These are phyloP conservation scores for Mystacides longicornis DNA, from an alignment of 2,888 invertebrate species.

Conservation along the genomic window DNA sequence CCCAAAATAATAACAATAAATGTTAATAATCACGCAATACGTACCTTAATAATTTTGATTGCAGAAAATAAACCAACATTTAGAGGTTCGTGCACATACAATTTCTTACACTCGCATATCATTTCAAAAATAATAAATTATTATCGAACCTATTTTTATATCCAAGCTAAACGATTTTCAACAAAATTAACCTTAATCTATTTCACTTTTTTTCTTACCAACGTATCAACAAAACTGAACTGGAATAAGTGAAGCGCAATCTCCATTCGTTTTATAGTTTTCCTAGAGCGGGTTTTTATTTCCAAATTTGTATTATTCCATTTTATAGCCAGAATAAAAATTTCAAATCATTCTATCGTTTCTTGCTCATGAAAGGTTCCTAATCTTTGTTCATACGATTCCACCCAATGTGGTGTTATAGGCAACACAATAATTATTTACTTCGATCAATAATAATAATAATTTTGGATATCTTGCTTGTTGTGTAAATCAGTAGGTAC, in stretches of 20 bases:
- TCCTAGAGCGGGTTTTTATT: not conserved
- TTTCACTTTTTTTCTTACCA: slow-evolving; percentile 2
- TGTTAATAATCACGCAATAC: not conserved
- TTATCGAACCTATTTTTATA: not conserved
- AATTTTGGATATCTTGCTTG: too few relatives aligned
- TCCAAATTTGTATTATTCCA: not conserved
- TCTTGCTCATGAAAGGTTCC: too few relatives aligned
- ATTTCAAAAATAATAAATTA: not conserved
- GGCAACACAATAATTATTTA: too few relatives aligned
- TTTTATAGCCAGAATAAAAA: not conserved
- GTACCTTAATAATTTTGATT: not conserved
- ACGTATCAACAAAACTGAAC: not conserved
- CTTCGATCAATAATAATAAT: too few relatives aligned
- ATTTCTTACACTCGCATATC: not conserved
- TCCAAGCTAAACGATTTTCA: not conserved
- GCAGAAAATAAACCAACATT: not conserved
- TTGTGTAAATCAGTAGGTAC: too few relatives aligned
- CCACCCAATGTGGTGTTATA: too few relatives aligned
- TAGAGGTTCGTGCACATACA: not conserved
- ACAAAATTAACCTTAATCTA: not conserved
- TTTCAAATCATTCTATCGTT: too few relatives aligned
- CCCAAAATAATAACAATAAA: not conserved
- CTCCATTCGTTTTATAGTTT: not conserved
- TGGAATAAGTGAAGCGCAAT: not conserved
- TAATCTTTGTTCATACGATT: too few relatives aligned